phyloP scores from a whole-genome alignment of 2,888 invertebrate species.

The Furcula furcula region DNA sequence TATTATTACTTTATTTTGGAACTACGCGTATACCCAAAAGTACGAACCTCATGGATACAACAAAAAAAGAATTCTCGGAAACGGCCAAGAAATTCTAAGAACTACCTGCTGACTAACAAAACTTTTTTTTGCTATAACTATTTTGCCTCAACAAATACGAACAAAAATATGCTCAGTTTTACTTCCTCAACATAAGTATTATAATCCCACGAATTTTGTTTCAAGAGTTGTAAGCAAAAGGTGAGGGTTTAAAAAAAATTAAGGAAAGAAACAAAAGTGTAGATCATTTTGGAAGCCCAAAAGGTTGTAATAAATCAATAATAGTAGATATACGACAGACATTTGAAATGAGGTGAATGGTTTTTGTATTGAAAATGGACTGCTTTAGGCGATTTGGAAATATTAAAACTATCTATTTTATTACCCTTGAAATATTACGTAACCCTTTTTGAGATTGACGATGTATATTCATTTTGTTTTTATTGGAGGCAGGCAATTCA shows the following conservation, averaged over 20 bases:
- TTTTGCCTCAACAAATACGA: constrained; percentile 7
- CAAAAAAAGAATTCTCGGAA: constrained; percentile 53
- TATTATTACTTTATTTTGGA: too few relatives aligned
- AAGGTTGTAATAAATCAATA: constrained; percentile 52
- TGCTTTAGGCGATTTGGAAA: constrained; percentile 13
- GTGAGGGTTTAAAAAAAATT: constrained; percentile 22
- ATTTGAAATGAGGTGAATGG: constrained; percentile 24
- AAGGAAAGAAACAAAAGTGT: constrained; percentile 40
- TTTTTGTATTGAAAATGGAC: constrained; percentile 22
- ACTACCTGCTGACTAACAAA: constrained; percentile 52
- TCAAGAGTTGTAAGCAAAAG: constrained; percentile 5
- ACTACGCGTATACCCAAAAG: too few relatives aligned
- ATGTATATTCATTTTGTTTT: neutral
- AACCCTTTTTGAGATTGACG: neutral
- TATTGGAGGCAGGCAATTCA: too few relatives aligned
- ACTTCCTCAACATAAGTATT: neutral
- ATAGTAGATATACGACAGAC: constrained; percentile 32
- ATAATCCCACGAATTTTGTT: neutral
- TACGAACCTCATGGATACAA: constrained; percentile 38
- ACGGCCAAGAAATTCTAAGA: constrained; percentile 46
- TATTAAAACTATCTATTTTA: neutral
- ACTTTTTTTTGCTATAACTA: constrained; percentile 34
- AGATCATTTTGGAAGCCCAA: constrained; percentile 35
- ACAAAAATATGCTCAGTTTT: neutral
- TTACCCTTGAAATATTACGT: too few relatives aligned